phyloP scores from a whole-genome alignment of 2,113 vertebrate species.

The Tichodroma muraria region DNA sequence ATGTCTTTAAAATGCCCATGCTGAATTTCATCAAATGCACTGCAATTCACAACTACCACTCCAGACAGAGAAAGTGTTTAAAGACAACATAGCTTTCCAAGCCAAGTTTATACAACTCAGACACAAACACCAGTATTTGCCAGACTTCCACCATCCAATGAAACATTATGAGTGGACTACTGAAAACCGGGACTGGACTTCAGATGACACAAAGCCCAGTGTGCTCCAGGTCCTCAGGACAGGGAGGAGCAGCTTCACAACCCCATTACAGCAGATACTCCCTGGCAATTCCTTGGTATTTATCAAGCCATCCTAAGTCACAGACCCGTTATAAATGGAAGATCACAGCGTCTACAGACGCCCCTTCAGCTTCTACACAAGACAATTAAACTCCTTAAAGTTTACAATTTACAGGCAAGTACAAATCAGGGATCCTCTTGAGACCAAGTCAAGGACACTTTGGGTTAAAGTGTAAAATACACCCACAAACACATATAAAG shows the following conservation, averaged over 20 bases:
- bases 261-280: background rate
- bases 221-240: background rate
- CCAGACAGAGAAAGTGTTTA: background rate
- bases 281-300: background rate
- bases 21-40: background rate
- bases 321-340: background rate
- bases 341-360: background rate
- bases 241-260: background rate
- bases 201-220: background rate
- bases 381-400: background rate
- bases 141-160: background rate
- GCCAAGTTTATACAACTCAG: constrained; percentile 17
- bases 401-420: background rate
- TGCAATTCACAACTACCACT: background rate
- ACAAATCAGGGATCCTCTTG: background rate
- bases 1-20: background rate
- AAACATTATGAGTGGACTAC: background rate
- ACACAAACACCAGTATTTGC: background rate
- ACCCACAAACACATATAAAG: background rate
- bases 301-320: background rate
- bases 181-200: background rate
- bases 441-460: background rate
- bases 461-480: background rate
- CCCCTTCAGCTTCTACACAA: background rate
- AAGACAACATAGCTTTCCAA: constrained; percentile 11